Evolutionary conservation across 1,140 invertebrate species (phyloP).

Genomic region (Micrasema minimum): DNA sequence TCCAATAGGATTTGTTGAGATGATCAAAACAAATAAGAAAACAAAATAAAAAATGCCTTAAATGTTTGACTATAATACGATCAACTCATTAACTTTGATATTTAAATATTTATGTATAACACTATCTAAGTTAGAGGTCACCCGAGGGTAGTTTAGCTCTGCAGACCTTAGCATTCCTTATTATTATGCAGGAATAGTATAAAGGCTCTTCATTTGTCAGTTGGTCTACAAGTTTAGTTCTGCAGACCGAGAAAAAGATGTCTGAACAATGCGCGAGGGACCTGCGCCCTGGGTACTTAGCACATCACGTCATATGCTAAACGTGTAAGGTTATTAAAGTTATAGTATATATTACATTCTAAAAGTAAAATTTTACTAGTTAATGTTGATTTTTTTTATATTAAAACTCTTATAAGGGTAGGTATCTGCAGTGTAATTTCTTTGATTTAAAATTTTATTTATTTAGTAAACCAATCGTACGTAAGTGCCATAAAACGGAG

Average conservation of each 20-base stretch:
- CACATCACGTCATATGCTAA: too few relatives aligned
- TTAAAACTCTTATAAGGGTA: too few relatives aligned
- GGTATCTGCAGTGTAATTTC: too few relatives aligned
- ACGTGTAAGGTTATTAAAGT: not conserved
- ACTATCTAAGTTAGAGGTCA: not conserved
- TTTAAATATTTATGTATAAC: not conserved
- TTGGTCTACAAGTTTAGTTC: not conserved
- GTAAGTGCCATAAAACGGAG: too few relatives aligned
- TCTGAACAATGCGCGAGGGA: not conserved
- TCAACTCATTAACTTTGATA: not conserved
- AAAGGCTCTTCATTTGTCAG: not conserved
- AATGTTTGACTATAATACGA: not conserved
- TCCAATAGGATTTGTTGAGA: not conserved
- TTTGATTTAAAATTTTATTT: too few relatives aligned
- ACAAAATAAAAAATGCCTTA: not conserved
- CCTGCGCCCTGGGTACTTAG: not conserved
- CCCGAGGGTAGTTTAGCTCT: not conserved
- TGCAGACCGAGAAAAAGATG: not conserved
- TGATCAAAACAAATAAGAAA: not conserved
- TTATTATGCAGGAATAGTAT: not conserved
- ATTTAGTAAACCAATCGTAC: too few relatives aligned
- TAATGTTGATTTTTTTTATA: too few relatives aligned
- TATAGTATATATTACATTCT: not conserved
- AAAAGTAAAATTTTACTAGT: not conserved
- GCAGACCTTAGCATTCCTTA: not conserved